Base-by-base conservation (phyloP, 2,888 invertebrate genomes). In the Silvanus unidentatus region DNA sequence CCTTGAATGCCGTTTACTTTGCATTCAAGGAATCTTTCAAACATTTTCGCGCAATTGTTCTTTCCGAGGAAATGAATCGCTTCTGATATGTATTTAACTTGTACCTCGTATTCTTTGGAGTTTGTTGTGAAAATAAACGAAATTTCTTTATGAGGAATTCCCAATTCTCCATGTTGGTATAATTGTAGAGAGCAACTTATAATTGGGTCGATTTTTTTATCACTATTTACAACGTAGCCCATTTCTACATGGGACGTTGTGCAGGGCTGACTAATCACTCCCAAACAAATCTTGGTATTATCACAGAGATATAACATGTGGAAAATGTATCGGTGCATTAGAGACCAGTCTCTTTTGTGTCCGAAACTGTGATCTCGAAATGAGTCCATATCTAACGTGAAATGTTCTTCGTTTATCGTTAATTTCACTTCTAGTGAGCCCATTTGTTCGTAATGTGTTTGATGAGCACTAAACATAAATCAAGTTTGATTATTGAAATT, bases 371-470 rank as follows among this genome's bases (percentile, higher is more conserved):
- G 89, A 68, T 90, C 88, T 50, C 89, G 75, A 69, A 88, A 86
- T 0, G 85, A 81, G 13, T 80, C 76, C 49, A 88, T 65, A 1
- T 77, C 68, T 35, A 74, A 65, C 30, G 75, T 65, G 14, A 70
- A 71, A 0, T 69, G 52, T 28, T 75, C 73, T 2, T 58, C 52
- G 5, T 78, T 77, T 1, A 88, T 71, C 40, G 69, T 70, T 40
- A 86, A 68, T 16, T 71, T 75, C 40, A 84, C 87, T 16, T 72
- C 73, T 42, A 87, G 62, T 2, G 69, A 68, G 0, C 89, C 88
- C 69, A 84, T 84, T 70, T 91, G 89, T 60, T 91, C 90, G 66
- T 91, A 89, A 62, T 90, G 90, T 0, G 82, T 83, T 62, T 91
- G 88, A 62, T 88, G 87, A 1, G 81, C 79, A 16, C 85, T 85